phyloP scores from a whole-genome alignment of 2,113 vertebrate species.

The Rafetus swinhoei region DNA sequence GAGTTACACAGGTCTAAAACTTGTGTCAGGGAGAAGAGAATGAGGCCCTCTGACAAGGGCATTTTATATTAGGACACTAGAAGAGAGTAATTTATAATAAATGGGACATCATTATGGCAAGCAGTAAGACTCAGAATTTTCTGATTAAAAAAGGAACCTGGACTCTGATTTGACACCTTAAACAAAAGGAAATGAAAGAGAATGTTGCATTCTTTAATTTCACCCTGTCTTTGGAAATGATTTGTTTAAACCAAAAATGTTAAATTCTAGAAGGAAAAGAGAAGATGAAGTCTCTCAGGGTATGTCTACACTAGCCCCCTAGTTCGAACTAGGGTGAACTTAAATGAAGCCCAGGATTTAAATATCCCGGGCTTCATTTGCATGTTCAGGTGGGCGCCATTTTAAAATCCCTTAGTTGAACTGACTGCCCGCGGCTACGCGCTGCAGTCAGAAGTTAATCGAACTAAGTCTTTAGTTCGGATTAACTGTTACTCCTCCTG shows the following conservation, averaged over 20 bases:
- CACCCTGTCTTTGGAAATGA: not conserved
- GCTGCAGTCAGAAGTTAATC: too few relatives aligned
- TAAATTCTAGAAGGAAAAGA: slow-evolving; percentile 7
- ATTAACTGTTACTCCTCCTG: too few relatives aligned
- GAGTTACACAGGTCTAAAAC: not conserved
- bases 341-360: too few relatives aligned
- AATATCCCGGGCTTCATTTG: too few relatives aligned
- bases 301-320: too few relatives aligned
- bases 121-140: not conserved
- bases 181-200: slow-evolving; percentile 18
- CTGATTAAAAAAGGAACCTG: not conserved
- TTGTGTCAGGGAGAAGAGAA: not conserved
- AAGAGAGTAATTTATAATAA: not conserved
- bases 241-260: slow-evolving; percentile 9
- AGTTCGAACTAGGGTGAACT: too few relatives aligned
- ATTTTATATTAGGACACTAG: not conserved
- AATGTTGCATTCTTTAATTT: not conserved
- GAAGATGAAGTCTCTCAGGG: not conserved
- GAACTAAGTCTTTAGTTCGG: too few relatives aligned
- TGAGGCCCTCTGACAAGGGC: not conserved
- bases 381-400: too few relatives aligned
- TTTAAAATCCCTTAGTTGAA: too few relatives aligned
- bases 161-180: not conserved
- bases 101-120: not conserved
- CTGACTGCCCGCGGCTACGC: too few relatives aligned